phyloP scores from a whole-genome alignment of 2,888 invertebrate genomes.

The Caenorhabditis panamensis region DNA sequence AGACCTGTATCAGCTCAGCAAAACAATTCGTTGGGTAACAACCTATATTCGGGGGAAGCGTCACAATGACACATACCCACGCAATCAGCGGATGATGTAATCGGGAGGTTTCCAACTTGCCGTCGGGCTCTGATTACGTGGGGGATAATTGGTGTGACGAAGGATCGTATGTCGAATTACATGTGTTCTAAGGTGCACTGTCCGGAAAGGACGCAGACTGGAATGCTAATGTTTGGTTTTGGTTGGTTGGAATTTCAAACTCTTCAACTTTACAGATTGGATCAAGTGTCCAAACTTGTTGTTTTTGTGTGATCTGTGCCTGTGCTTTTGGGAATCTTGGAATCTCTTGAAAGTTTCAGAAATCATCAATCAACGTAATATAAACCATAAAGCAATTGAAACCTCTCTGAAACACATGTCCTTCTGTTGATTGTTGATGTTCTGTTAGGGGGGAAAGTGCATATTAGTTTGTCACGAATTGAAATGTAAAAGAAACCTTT shows the following conservation, averaged over 20 bases:
- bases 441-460: conserved; percentile 34
- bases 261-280: background rate
- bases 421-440: conserved; percentile 36
- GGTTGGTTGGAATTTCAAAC: background rate
- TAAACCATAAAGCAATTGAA: conserved; percentile 42
- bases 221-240: background rate
- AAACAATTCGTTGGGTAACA: background rate
- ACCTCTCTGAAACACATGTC: conserved; percentile 35
- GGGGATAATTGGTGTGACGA: background rate
- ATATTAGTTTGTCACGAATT: conserved; percentile 27
- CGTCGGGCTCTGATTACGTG: background rate
- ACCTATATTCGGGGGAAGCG: background rate
- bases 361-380: conserved; percentile 6
- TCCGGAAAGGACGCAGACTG: background rate
- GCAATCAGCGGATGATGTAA: background rate
- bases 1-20: background rate
- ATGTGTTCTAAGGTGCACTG: background rate
- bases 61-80: background rate
- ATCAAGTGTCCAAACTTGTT: background rate
- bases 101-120: background rate
- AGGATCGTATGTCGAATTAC: background rate
- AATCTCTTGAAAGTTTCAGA: background rate
- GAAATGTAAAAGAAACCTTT: conserved; percentile 42
- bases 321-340: no score
- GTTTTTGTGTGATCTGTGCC: no score